A percentile compares a stretch with the other conserved stretches of the same genome.
Evolutionary conservation across 37 sponge, comb jelly and placozoan genomes (phyloP).

Genomic region (Halisarca cf. caerulea): DNA sequence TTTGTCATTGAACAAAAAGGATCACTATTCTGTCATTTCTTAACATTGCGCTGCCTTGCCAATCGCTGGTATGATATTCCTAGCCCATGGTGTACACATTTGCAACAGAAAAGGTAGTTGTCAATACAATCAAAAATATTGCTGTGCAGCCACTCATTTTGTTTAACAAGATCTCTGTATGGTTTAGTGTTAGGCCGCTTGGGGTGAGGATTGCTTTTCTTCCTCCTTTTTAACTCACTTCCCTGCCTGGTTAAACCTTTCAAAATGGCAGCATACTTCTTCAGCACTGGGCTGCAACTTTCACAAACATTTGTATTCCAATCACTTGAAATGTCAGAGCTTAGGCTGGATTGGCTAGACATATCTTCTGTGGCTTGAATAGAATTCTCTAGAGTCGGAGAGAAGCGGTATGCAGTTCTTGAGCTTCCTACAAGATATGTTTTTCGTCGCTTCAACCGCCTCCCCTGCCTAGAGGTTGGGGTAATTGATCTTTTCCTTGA

Average conservation of each 20-base stretch:
- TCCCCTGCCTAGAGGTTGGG: too few relatives aligned
- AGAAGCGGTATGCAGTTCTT: too few relatives aligned
- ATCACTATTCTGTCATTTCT: background rate
- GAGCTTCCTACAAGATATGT: too few relatives aligned
- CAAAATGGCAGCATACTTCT: background rate
- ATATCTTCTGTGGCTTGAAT: too few relatives aligned
- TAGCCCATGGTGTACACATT: slow-evolving; percentile 2
- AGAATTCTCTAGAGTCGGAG: too few relatives aligned
- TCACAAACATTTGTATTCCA: background rate
- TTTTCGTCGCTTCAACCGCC: too few relatives aligned
- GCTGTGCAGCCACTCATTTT: slow-evolving; percentile 35
- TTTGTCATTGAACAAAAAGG: background rate
- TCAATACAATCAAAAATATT: slow-evolving; percentile 37
- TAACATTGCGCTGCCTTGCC: slow-evolving; percentile 22
- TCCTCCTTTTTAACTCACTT: slow-evolving; percentile 32
- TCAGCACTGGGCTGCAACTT: slow-evolving; percentile 10
- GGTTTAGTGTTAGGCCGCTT: background rate
- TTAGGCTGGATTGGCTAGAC: background rate
- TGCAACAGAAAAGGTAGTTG: slow-evolving; percentile 40
- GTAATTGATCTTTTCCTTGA: too few relatives aligned
- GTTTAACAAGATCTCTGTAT: background rate
- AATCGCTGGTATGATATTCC: slow-evolving; percentile 30
- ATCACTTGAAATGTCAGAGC: background rate
- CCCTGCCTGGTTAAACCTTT: slow-evolving; percentile 7
- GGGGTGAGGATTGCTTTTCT: background rate